These are phyloP conservation scores for Encarsia formosa DNA, from an alignment of 2,888 invertebrate genomes.

Conservation along the genomic window DNA sequence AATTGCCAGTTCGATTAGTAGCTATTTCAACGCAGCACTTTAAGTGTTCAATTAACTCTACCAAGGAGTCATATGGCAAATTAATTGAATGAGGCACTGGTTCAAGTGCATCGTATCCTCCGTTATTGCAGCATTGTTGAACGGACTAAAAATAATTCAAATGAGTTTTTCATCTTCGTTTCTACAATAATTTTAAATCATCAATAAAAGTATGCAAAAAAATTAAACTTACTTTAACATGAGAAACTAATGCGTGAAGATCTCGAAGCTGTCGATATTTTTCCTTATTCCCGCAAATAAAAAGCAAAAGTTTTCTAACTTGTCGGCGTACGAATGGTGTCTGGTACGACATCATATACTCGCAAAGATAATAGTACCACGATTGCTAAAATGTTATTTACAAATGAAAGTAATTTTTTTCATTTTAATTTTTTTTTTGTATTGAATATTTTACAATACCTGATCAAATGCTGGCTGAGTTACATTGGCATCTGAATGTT, in stretches of 20 bases:
- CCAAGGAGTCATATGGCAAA: slow-evolving; percentile 84
- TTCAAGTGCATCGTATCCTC: slow-evolving; percentile 53
- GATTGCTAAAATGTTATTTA: slow-evolving; percentile 49
- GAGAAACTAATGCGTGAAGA: slow-evolving; percentile 86
- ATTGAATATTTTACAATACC: slow-evolving; percentile 24
- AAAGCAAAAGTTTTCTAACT: slow-evolving; percentile 84
- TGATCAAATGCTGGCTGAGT: slow-evolving; percentile 47
- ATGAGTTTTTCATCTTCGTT: too few relatives aligned
- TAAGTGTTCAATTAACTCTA: slow-evolving; percentile 89
- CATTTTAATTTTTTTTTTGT: not conserved
- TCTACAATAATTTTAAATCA: too few relatives aligned
- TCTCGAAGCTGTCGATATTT: slow-evolving; percentile 92
- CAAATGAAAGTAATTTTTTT: not conserved
- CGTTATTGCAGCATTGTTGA: slow-evolving; percentile 56
- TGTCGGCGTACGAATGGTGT: slow-evolving; percentile 87
- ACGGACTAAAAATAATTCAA: slow-evolving; percentile 48
- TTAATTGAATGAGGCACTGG: slow-evolving; percentile 54
- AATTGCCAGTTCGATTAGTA: slow-evolving; percentile 84
- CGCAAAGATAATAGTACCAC: slow-evolving; percentile 81
- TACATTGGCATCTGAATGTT: slow-evolving; percentile 55
- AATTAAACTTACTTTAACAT: slow-evolving; percentile 62
- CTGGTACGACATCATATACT: slow-evolving; percentile 92
- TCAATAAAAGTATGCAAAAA: too few relatives aligned
- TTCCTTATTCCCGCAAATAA: slow-evolving; percentile 93
- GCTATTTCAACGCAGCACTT: slow-evolving; percentile 94